phyloP scores from a whole-genome alignment of 2,797 vertebrate genomes.

The Hydrophis major region DNA sequence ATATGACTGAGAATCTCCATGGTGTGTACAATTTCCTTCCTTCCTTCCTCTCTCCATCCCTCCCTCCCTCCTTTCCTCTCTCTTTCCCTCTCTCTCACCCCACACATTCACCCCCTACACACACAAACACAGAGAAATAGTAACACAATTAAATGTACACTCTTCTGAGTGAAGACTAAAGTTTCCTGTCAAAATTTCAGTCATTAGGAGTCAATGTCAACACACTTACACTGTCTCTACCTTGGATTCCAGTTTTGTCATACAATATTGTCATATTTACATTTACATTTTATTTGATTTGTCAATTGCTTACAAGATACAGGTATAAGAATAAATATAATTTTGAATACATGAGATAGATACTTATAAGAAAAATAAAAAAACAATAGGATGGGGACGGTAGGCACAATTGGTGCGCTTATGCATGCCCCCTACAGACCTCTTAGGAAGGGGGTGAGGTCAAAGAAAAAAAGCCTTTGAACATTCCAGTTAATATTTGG shows the following conservation, averaged over 20 bases:
- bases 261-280: not conserved
- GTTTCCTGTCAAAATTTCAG: not conserved
- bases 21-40: too few relatives aligned
- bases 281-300: too few relatives aligned
- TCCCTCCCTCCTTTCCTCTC: not conserved
- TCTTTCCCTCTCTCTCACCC: not conserved
- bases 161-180: not conserved
- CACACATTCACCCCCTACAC: not conserved
- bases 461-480: not conserved
- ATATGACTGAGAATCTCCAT: not conserved
- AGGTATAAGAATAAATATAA: too few relatives aligned
- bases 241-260: too few relatives aligned
- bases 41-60: not conserved
- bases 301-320: too few relatives aligned
- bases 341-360: too few relatives aligned
- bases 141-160: not conserved
- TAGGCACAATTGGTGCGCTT: too few relatives aligned
- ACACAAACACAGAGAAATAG: not conserved
- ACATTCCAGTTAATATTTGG: too few relatives aligned
- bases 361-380: too few relatives aligned
- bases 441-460: too few relatives aligned
- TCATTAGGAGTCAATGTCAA: not conserved
- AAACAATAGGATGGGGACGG: too few relatives aligned
- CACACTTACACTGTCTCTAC: not conserved
- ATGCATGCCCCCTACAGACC: too few relatives aligned